These are phyloP conservation scores for Callitettix versicolor DNA, from an alignment of 1,140 invertebrate species.

Conservation along the genomic window DNA sequence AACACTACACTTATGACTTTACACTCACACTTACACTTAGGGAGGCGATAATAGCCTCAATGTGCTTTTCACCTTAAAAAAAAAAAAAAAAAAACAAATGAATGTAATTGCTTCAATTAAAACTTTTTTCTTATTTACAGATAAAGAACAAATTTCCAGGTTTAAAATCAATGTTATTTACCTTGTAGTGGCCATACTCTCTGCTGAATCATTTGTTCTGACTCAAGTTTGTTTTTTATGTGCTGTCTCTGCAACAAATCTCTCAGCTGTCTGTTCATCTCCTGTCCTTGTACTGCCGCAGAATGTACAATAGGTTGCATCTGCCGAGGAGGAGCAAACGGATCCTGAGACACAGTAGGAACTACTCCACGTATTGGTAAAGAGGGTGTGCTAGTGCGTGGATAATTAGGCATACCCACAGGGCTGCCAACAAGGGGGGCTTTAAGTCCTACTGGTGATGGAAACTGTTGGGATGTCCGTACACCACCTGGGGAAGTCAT, in stretches of 20 bases:
- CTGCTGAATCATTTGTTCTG: constrained; percentile 19
- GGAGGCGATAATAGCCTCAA: too few relatives aligned
- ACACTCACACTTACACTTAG: too few relatives aligned
- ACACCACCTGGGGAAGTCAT: constrained; percentile 6
- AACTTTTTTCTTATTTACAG: too few relatives aligned
- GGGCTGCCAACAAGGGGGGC: constrained; percentile 34
- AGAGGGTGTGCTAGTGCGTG: too few relatives aligned
- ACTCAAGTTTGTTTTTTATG: constrained; percentile 29
- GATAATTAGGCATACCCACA: too few relatives aligned
- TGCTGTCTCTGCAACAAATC: constrained; percentile 72
- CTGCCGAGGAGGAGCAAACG: constrained; percentile 33
- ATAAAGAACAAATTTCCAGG: too few relatives aligned
- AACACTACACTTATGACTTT: too few relatives aligned
- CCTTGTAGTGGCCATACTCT: constrained; percentile 9
- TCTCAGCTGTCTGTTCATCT: constrained; percentile 50
- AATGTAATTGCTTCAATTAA: too few relatives aligned
- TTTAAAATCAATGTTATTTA: too few relatives aligned
- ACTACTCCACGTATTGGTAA: constrained; percentile 24
- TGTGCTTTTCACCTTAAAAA: too few relatives aligned
- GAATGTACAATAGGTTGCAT: constrained; percentile 28
- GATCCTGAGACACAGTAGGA: constrained; percentile 26
- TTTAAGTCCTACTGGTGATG: constrained; percentile 36
- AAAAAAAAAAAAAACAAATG: too few relatives aligned
- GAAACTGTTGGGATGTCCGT: constrained; percentile 10
- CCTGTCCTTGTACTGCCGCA: too few relatives aligned